Percentiles rank a stretch among this genome's conserved stretches.
Conservation (phyloP, 2,113 vertebrate genomes). For the Melanostigma gelatinosum region DNA sequence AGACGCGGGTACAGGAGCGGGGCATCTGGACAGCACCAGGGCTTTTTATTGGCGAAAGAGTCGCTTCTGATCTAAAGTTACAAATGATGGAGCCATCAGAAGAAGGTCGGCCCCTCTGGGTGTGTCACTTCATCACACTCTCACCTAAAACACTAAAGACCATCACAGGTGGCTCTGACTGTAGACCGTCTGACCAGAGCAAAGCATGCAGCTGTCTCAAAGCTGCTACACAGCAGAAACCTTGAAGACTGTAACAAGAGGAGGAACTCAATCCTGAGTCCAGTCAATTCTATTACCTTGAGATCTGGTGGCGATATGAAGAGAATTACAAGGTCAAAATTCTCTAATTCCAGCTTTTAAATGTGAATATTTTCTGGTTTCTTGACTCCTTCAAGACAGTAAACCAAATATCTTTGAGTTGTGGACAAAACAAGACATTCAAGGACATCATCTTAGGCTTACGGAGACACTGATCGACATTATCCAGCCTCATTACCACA, state of each 20-base stretch:
- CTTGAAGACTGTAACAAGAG: background rate
- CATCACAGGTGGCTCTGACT: constrained; percentile 9
- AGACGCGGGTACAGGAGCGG: constrained; percentile 7
- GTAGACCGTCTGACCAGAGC: constrained; percentile 4
- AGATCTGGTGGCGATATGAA: constrained; percentile 1
- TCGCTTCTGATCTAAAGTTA: constrained; percentile 46
- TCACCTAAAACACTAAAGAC: constrained; percentile 6
- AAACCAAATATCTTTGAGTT: background rate
- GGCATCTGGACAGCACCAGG: constrained; percentile 60
- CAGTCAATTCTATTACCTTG: background rate
- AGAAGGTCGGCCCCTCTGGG: constrained; percentile 6
- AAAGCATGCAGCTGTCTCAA: background rate
- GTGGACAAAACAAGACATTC: background rate
- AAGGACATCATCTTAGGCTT: background rate
- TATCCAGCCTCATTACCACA: constrained; percentile 54
- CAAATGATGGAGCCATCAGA: constrained; percentile 8
- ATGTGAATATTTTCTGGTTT: background rate
- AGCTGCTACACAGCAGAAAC: background rate
- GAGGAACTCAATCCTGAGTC: background rate
- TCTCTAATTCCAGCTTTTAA: background rate
- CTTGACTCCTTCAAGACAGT: too few relatives aligned
- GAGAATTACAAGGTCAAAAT: background rate
- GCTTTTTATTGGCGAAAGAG: constrained; percentile 30
- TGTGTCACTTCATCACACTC: constrained; percentile 50
- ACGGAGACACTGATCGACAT: background rate